phyloP scores from a whole-genome alignment of 1,140 invertebrate genomes.

The Papilio glaucus region DNA sequence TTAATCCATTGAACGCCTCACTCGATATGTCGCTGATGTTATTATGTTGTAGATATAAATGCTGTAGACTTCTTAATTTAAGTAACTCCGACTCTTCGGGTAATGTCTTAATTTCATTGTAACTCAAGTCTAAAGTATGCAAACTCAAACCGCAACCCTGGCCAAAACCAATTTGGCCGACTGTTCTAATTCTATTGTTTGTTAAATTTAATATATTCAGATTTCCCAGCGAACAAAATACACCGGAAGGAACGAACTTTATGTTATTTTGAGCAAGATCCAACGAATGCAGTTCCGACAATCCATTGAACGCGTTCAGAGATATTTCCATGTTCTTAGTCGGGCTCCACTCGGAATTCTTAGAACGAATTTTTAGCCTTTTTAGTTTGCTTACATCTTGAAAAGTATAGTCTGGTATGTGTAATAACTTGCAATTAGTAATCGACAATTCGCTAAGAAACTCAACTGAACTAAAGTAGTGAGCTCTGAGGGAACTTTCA shows the following conservation, averaged over 20 bases:
- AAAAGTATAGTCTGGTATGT: conserved; percentile 90
- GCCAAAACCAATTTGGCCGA: conserved; percentile 89
- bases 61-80: conserved; percentile 88
- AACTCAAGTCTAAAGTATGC: conserved; percentile 90
- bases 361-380: conserved; percentile 88
- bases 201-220: conserved; percentile 93
- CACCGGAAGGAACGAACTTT: conserved; percentile 87
- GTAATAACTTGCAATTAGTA: conserved; percentile 91
- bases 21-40: conserved; percentile 91
- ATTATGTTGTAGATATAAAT: conserved; percentile 92
- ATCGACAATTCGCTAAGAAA: conserved; percentile 89
- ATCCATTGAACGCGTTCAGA: conserved; percentile 87
- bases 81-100: conserved; percentile 89
- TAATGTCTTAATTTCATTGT: conserved; percentile 89
- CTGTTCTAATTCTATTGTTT: conserved; percentile 89
- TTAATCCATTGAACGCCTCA: conserved; percentile 89
- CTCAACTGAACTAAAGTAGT: conserved; percentile 89
- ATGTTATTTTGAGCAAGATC: conserved; percentile 94
- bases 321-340: conserved; percentile 88
- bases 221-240: conserved; percentile 90
- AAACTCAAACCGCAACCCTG: conserved; percentile 85
- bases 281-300: conserved; percentile 90
- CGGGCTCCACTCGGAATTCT: conserved; percentile 91
- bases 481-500: conserved; percentile 89
- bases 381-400: conserved; percentile 90